These are phyloP conservation scores for Brachyptera risi DNA, from an alignment of 2,888 invertebrate genomes.

Conservation along the genomic window DNA sequence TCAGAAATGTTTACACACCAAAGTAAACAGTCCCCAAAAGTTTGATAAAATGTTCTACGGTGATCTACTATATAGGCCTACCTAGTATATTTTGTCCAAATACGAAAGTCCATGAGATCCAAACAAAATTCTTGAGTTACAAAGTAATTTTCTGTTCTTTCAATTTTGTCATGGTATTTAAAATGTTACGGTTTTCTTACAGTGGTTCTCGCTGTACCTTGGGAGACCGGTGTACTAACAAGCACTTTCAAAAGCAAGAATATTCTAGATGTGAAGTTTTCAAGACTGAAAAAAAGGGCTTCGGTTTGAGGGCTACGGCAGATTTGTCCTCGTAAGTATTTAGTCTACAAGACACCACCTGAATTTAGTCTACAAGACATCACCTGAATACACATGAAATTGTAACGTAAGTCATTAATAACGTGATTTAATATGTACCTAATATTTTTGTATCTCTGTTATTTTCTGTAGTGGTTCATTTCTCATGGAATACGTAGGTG, in stretches of 20 bases:
- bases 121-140: no score
- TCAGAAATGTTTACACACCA: no score
- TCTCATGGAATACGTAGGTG: constrained; percentile 98
- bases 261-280: constrained; percentile 85
- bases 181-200: constrained; percentile 40
- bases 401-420: no score
- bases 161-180: neutral
- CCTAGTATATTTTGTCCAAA: neutral
- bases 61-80: neutral
- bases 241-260: constrained; percentile 83
- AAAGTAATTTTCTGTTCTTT: no score
- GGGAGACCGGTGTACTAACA: constrained; percentile 88
- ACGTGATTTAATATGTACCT: no score
- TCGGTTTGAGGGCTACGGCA: constrained; percentile 77
- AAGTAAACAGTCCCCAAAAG: neutral
- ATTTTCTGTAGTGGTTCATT: constrained; percentile 75
- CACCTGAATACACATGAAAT: no score
- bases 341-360: no score
- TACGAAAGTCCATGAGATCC: no score
- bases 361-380: no score
- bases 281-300: constrained; percentile 91
- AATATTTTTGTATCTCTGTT: constrained; percentile 27
- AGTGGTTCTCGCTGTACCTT: constrained; percentile 89
- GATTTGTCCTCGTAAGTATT: constrained; percentile 71
- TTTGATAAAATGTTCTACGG: no score